Conservation (phyloP, 2,888 invertebrate genomes). For the Mythimna ferrago region DNA sequence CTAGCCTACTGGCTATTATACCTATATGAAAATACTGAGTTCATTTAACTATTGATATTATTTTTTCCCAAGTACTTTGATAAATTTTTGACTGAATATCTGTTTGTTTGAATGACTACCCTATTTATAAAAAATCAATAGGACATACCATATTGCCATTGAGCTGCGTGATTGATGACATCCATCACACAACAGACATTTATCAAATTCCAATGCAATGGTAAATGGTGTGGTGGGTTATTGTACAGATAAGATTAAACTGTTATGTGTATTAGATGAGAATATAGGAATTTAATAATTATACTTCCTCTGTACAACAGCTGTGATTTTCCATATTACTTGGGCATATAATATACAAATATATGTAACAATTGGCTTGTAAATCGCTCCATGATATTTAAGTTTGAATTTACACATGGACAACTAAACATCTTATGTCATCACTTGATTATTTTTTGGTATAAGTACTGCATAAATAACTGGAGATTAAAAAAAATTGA, state of each 20-base stretch:
- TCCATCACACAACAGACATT: slow-evolving; percentile 45
- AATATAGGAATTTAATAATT: background rate
- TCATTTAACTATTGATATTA: background rate
- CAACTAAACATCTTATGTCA: background rate
- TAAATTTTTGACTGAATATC: background rate
- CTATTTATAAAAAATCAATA: slow-evolving; percentile 1
- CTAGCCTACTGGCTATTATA: background rate
- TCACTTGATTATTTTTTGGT: background rate
- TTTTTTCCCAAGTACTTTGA: background rate
- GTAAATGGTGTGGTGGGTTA: slow-evolving; percentile 20
- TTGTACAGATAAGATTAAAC: slow-evolving; percentile 26
- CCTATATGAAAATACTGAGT: background rate
- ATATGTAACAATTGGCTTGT: background rate
- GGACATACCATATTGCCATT: background rate
- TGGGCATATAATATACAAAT: background rate
- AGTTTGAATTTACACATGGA: background rate
- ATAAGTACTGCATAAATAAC: background rate
- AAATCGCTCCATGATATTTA: background rate
- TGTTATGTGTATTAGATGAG: background rate
- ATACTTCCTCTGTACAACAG: background rate
- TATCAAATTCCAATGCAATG: slow-evolving; percentile 21
- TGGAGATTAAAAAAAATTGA: background rate
- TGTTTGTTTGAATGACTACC: slow-evolving; percentile 6
- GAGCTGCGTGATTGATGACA: slow-evolving; percentile 13
- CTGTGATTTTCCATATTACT: background rate